Conservation (phyloP, 1,140 invertebrate genomes). For the Eupristina koningsbergeri region DNA sequence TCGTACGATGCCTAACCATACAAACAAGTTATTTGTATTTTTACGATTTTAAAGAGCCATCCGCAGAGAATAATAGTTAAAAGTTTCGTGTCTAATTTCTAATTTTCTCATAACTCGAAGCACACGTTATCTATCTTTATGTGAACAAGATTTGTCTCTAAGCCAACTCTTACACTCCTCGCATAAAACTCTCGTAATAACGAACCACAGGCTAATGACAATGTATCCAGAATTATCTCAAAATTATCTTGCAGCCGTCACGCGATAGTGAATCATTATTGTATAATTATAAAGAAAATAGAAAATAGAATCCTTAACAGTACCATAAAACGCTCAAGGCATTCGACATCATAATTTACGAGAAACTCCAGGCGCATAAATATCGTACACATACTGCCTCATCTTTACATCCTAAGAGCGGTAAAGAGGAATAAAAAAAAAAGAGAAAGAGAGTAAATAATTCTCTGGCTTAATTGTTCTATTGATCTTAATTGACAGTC, state of each 20-base stretch:
- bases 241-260: background rate
- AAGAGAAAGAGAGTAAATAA: slow-evolving; percentile 6
- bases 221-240: background rate
- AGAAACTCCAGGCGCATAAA: slow-evolving; percentile 26
- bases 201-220: background rate
- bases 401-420: too few species aligned
- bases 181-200: background rate
- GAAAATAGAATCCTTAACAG: slow-evolving; percentile 22
- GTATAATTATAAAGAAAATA: slow-evolving; percentile 5
- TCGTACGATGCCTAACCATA: too few species aligned
- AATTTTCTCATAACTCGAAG: background rate
- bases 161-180: too few species aligned
- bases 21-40: background rate
- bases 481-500: slow-evolving; percentile 32
- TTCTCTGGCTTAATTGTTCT: slow-evolving; percentile 6
- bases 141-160: background rate
- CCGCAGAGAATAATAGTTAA: background rate
- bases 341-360: slow-evolving; percentile 12
- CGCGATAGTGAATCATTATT: slow-evolving; percentile 36
- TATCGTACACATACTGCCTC: too few species aligned
- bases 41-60: background rate
- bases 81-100: background rate
- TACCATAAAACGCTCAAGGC: slow-evolving; percentile 9
- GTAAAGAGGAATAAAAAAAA: too few species aligned
- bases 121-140: background rate